Percentiles rank a stretch among this genome's conserved stretches.
These are phyloP conservation scores for Oreortyx pictus DNA, from an alignment of 2,797 vertebrate genomes.

Conservation along the genomic window DNA sequence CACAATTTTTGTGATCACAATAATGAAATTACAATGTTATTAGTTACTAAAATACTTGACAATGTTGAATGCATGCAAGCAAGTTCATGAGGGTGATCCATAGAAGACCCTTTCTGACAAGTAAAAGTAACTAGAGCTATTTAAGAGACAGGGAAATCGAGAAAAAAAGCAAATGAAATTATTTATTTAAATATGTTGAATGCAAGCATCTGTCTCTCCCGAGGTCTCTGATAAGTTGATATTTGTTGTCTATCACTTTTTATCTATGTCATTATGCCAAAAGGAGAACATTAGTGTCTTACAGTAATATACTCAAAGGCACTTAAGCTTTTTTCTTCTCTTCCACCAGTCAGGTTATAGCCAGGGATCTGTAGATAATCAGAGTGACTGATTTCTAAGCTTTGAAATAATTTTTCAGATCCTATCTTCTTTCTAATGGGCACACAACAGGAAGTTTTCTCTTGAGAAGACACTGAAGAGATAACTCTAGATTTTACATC, in stretches of 20 bases:
- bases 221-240: neutral
- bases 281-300: neutral
- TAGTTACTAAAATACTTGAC: neutral
- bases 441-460: neutral
- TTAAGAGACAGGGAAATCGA: neutral
- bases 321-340: neutral
- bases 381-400: neutral
- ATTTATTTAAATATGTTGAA: neutral
- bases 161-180: neutral
- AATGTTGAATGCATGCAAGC: neutral
- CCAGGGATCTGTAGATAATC: neutral
- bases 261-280: neutral
- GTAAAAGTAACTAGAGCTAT: neutral
- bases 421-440: neutral
- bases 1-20: neutral
- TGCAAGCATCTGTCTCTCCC: neutral
- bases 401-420: neutral
- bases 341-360: neutral
- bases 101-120: neutral
- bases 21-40: neutral
- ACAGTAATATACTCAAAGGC: neutral
- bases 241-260: neutral
- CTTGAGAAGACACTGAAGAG: neutral
- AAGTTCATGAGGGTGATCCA: neutral
- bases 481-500: neutral